Percentiles rank a stretch among this genome's conserved stretches.
Evolutionary conservation across 2,888 invertebrate species (phyloP).

Genomic region (Orthonychiurus folsomi): DNA sequence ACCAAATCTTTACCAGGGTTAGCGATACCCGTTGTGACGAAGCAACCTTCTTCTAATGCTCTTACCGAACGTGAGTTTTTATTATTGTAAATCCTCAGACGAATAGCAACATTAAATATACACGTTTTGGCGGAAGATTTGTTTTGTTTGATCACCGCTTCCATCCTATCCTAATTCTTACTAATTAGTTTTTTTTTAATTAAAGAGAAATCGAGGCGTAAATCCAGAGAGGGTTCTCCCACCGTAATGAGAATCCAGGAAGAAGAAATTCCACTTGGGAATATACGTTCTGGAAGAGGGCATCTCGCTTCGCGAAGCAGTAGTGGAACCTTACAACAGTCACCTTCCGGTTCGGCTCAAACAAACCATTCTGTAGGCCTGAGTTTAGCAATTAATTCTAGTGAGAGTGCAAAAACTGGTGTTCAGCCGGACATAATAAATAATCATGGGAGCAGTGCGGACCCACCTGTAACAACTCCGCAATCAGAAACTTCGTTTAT

Average conservation of each 20-base stretch:
- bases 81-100: too few species aligned
- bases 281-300: slow-evolving; percentile 14
- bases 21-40: slow-evolving; percentile 32
- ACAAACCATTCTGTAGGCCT: background rate
- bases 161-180: background rate
- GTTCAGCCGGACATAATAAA: background rate
- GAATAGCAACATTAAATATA: too few species aligned
- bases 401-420: background rate
- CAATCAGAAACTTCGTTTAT: slow-evolving; percentile 37
- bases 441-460: background rate
- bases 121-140: background rate
- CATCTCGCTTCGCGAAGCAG: background rate
- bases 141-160: too few species aligned
- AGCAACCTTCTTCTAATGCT: slow-evolving; percentile 4
- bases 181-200: too few species aligned
- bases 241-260: slow-evolving; percentile 20
- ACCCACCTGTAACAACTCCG: slow-evolving; percentile 25
- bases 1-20: slow-evolving; percentile 35
- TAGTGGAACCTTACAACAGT: background rate
- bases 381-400: background rate
- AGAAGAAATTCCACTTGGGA: slow-evolving; percentile 37
- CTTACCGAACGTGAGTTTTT: background rate
- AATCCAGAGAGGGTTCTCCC: slow-evolving; percentile 30
- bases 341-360: background rate
- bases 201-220: slow-evolving; percentile 10